Evolutionary conservation across 2,888 invertebrate species (phyloP), one percentile per base, ranked within the genome.

Genomic region (Kryphioiulus occultus): DNA sequence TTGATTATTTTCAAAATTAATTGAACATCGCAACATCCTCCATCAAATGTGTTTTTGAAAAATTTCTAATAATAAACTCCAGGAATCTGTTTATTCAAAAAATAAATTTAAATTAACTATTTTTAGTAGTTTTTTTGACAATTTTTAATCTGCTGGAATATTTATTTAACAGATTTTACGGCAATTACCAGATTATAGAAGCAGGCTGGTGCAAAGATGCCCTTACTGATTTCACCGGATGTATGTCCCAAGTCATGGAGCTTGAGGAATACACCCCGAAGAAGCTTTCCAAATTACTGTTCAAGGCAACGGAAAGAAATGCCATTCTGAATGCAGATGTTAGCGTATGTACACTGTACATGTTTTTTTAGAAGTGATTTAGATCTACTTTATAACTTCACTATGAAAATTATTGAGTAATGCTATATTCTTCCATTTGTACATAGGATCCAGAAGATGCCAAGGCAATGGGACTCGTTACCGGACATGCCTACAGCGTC

Each of bases 211-310:
- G 99, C 0, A 97, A 97, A 91, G 99, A 99, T 92, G 99, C 99
- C 0, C 97, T 99, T 96, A 99, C 99, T 92, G 99, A 99, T 93
- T 99, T 99, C 92, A 99, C 99, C 0, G 98, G 98, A 0, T 98
- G 98, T 5, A 96, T 98, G 0, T 96, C 97, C 0, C 98, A 98
- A 10, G 97, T 98, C 92, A 96, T 96, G 95, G 98, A 97, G 91
- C 97, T 98, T 90, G 94, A 98, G 91, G 93, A 95, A 15, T 94
- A 96, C 88, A 93, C 95, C 78, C 98, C 98, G 0, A 94, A 96
- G 17, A 96, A 97, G 93, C 94, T 98, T 90, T 97, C 95, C 92
- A 95, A 95, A 90, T 96, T 98, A 90, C 93, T 99, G 92, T 91
- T 96, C 88, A 98, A 99, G 92, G 99, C 98, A 0, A 95, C 95